Conservation (phyloP, 2,888 invertebrate species). For the Aphodius granarius region DNA sequence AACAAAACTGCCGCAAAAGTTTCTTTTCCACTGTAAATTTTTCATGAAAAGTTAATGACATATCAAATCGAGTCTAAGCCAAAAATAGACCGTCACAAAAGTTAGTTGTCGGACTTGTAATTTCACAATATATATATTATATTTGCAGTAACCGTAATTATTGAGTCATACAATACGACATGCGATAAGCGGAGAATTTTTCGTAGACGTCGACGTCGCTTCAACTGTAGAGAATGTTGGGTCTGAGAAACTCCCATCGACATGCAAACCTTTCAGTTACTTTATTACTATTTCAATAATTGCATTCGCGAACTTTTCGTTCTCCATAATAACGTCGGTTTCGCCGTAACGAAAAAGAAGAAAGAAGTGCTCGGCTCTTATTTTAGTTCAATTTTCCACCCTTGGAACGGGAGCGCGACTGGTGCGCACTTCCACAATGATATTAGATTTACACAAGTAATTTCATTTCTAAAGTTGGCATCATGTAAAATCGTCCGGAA, state of each 20-base stretch:
- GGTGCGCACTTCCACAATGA: slow-evolving; percentile 20
- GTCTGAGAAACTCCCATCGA: slow-evolving; percentile 8
- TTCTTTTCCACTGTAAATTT: neutral
- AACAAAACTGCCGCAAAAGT: too few species aligned
- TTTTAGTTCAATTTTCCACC: slow-evolving; percentile 13
- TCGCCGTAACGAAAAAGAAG: slow-evolving; percentile 1
- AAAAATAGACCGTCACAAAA: neutral
- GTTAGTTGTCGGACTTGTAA: neutral
- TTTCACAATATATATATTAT: slow-evolving; percentile 11
- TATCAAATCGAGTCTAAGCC: neutral
- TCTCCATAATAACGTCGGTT: slow-evolving; percentile 6
- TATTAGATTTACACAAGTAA: slow-evolving; percentile 28
- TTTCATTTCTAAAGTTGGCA: slow-evolving; percentile 25
- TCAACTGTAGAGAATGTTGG: neutral
- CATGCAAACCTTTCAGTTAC: slow-evolving; percentile 14
- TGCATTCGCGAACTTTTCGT: slow-evolving; percentile 10
- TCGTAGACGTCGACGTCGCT: neutral
- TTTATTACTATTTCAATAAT: slow-evolving; percentile 14
- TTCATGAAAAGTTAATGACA: neutral
- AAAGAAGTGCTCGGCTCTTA: slow-evolving; percentile 1
- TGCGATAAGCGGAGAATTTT: slow-evolving; percentile 4
- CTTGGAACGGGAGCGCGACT: neutral
- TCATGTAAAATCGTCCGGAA: neutral
- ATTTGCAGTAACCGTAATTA: slow-evolving; percentile 1
- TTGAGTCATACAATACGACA: slow-evolving; percentile 1